Conservation (phyloP, 2,797 vertebrate species). For the Syngnathus rostellatus region DNA sequence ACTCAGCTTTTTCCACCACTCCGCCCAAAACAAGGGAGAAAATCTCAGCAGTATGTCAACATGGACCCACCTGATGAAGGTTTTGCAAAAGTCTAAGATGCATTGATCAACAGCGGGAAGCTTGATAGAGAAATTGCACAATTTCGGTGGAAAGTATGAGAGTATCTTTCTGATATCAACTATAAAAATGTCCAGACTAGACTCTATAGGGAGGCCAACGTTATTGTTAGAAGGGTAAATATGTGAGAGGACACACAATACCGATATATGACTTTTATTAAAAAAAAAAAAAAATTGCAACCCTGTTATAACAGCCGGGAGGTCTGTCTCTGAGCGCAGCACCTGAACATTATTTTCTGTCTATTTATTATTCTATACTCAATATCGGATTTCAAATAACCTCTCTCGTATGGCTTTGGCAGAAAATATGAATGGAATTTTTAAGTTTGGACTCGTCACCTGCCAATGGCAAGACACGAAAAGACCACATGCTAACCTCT, state of each 20-base stretch:
- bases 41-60: not conserved
- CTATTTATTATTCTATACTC: constrained; percentile 15
- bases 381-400: not conserved
- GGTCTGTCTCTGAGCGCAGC: constrained; percentile 9
- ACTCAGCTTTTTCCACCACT: not conserved
- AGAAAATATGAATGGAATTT: not conserved
- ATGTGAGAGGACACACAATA: constrained; percentile 9
- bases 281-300: constrained; percentile 27
- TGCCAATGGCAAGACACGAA: too few species aligned
- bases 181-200: constrained; percentile 21
- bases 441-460: not conserved
- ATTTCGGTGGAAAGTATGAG: constrained; percentile 8
- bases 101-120: constrained; percentile 44
- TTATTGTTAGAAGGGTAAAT: constrained; percentile 18
- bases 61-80: not conserved
- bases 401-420: not conserved
- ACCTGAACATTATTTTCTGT: constrained; percentile 9
- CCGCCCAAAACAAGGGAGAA: not conserved
- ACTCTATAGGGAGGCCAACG: constrained; percentile 12
- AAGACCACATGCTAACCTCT: too few species aligned
- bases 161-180: constrained; percentile 10
- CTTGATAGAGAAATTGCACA: not conserved
- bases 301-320: constrained; percentile 9
- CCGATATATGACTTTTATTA: constrained; percentile 27
- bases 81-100: too few species aligned